Evolutionary conservation across 2,113 vertebrate species (phyloP).

Genomic region (Henicopernis longicauda): DNA sequence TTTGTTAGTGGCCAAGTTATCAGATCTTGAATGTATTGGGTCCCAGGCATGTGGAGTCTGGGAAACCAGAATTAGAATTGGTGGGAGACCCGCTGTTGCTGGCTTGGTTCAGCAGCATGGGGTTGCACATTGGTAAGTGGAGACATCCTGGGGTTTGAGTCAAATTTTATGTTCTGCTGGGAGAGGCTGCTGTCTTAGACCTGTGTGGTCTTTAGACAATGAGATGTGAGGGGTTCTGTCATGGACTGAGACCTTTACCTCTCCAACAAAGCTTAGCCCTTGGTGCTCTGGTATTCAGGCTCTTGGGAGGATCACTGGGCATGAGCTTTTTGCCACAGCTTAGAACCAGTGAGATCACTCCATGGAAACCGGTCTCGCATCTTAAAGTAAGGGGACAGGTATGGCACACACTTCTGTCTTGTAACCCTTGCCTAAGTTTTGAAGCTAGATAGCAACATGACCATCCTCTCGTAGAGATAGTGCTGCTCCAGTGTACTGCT

Average conservation of each 20-base stretch:
- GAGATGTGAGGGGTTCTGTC: background rate
- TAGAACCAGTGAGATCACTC: background rate
- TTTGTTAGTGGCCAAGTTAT: background rate
- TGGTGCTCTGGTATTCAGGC: background rate
- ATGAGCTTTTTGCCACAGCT: background rate
- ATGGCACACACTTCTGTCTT: background rate
- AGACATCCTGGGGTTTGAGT: background rate
- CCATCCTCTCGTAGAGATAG: background rate
- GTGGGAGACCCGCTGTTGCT: background rate
- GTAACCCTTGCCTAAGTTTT: background rate
- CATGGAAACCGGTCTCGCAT: background rate
- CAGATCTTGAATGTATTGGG: conserved; percentile 10
- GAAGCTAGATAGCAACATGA: background rate
- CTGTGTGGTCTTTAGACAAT: background rate
- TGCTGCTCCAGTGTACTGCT: background rate
- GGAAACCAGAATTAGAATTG: background rate
- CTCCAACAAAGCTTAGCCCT: background rate
- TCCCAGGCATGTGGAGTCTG: background rate
- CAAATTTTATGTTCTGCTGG: background rate
- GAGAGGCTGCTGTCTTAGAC: background rate
- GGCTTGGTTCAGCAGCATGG: background rate
- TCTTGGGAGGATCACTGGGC: background rate
- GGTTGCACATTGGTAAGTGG: background rate
- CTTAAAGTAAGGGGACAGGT: background rate
- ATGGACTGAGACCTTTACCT: background rate